Conservation (phyloP, 1,140 invertebrate species). For the Drosophila sp. region DNA sequence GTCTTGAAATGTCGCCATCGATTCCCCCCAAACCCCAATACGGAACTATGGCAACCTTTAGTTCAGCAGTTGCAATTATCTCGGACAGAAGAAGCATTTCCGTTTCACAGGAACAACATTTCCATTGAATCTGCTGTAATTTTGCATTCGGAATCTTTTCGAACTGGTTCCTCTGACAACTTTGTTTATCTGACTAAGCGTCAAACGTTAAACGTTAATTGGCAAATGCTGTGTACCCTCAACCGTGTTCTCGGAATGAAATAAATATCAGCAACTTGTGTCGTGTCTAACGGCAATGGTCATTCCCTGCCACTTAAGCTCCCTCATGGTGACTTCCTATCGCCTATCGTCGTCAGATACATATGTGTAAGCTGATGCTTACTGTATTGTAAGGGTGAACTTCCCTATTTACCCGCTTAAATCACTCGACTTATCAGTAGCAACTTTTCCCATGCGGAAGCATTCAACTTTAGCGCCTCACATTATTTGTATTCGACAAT, state of each 20-base stretch:
- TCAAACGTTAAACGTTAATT: slow-evolving; percentile 18
- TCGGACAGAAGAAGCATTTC: slow-evolving; percentile 61
- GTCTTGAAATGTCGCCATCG: slow-evolving; percentile 29
- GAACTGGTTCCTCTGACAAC: slow-evolving; percentile 51
- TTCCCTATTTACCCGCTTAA: slow-evolving; percentile 44
- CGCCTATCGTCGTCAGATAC: slow-evolving; percentile 18
- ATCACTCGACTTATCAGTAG: slow-evolving; percentile 27
- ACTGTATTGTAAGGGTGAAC: slow-evolving; percentile 43
- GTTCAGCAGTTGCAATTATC: slow-evolving; percentile 6
- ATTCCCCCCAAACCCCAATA: slow-evolving; percentile 23
- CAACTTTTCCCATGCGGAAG: slow-evolving; percentile 41
- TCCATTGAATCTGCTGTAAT: slow-evolving; percentile 33
- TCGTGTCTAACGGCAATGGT: slow-evolving; percentile 45
- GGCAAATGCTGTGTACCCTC: slow-evolving; percentile 12
- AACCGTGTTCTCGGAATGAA: slow-evolving; percentile 47
- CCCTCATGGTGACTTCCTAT: slow-evolving; percentile 61
- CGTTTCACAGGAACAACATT: slow-evolving; percentile 59
- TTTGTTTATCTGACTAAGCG: slow-evolving; percentile 13
- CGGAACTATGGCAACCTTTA: slow-evolving; percentile 20
- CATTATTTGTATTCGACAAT: no score
- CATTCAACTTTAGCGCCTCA: neutral
- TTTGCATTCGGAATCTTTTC: slow-evolving; percentile 25
- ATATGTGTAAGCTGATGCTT: slow-evolving; percentile 14
- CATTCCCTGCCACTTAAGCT: slow-evolving; percentile 41
- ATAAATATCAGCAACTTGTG: slow-evolving; percentile 16